Conservation (phyloP, 2,888 invertebrate genomes). For the Hoplodrina ambigua region DNA sequence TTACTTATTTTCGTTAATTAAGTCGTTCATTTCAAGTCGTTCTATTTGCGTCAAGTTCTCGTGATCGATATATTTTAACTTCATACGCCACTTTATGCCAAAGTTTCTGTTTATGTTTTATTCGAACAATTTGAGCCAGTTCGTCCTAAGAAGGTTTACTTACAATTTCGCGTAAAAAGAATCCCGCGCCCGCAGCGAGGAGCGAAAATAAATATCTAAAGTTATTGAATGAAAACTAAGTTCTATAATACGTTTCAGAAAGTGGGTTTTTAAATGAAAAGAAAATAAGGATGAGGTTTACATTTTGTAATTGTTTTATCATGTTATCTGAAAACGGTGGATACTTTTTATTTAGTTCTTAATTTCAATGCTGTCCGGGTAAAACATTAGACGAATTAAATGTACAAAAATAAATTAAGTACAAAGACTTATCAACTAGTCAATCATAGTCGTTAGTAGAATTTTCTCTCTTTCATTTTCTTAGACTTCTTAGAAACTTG, state of each 20-base stretch:
- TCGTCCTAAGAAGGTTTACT: conserved; percentile 79
- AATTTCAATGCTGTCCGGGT: background rate
- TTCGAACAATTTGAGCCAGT: conserved; percentile 73
- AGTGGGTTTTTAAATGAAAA: conserved; percentile 38
- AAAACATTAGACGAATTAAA: background rate
- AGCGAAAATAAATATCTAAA: conserved; percentile 67
- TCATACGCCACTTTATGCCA: conserved; percentile 76
- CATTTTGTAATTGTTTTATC: conserved; percentile 25
- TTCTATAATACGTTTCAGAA: conserved; percentile 40
- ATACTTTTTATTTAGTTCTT: background rate
- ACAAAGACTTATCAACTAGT: background rate
- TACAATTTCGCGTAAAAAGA: conserved; percentile 76
- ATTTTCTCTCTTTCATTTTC: background rate
- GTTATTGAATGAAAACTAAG: conserved; percentile 60
- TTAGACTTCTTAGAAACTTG: background rate
- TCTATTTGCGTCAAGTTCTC: conserved; percentile 46
- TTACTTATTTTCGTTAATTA: conserved; percentile 20
- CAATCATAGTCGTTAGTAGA: background rate
- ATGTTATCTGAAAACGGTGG: background rate
- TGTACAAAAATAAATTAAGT: background rate
- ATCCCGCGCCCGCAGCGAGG: conserved; percentile 61
- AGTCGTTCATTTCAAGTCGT: conserved; percentile 42
- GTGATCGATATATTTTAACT: conserved; percentile 67
- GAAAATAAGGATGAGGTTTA: conserved; percentile 21
- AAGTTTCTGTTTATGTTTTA: conserved; percentile 81